Conservation (phyloP, 2,888 invertebrate species). For the Diloba caeruleocephala region DNA sequence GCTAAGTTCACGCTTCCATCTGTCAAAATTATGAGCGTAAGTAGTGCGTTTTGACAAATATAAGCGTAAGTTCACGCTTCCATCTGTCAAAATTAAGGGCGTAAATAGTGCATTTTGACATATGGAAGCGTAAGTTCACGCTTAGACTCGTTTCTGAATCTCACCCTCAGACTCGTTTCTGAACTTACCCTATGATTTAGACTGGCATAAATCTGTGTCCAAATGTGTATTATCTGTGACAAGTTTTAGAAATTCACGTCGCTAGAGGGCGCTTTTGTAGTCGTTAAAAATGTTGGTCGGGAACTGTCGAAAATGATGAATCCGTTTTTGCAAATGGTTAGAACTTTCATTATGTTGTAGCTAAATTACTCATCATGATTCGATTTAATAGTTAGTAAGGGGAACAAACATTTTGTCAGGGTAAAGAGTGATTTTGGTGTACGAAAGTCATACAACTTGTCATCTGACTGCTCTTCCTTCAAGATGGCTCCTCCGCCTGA, state of each 20-base stretch:
- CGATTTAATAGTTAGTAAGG: constrained; percentile 77
- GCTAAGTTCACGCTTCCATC: no score
- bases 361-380: constrained; percentile 74
- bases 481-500: constrained; percentile 94
- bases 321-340: constrained; percentile 78
- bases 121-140: no score
- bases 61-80: no score
- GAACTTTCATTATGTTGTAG: constrained; percentile 79
- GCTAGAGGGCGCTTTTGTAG: constrained; percentile 71
- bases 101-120: no score
- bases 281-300: constrained; percentile 83
- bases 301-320: constrained; percentile 85
- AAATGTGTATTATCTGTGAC: constrained; percentile 28
- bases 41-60: no score
- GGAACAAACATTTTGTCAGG: constrained; percentile 68
- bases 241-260: constrained; percentile 35
- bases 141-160: no score
- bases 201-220: no score
- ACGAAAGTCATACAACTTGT: constrained; percentile 88
- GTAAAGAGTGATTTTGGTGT: constrained; percentile 80
- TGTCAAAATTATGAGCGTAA: no score
- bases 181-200: no score
- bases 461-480: constrained; percentile 89
- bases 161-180: no score
- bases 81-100: no score